Conservation (phyloP, 2,888 invertebrate genomes). For the Stomorhina lunata region DNA sequence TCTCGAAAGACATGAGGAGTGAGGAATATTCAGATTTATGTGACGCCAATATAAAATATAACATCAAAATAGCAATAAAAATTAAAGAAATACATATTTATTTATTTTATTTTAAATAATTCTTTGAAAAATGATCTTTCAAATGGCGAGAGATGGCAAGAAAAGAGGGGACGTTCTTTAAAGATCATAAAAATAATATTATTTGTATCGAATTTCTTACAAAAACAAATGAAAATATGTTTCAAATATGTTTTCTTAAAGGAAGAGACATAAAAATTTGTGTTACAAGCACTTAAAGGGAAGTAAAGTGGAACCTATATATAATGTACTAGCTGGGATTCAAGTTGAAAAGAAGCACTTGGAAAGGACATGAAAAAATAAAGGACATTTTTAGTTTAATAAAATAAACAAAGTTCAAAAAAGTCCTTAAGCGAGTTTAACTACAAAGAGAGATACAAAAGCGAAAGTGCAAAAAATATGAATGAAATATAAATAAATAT, state of each 20-base stretch:
- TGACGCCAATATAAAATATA: constrained; percentile 66
- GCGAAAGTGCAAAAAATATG: constrained; percentile 62
- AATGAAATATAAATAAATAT: constrained; percentile 57
- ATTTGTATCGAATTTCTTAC: constrained; percentile 73
- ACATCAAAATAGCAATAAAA: constrained; percentile 44
- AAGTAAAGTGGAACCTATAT: constrained; percentile 54
- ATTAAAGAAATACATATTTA: constrained; percentile 41
- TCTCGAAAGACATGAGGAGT: constrained; percentile 40
- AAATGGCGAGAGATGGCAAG: too few relatives aligned
- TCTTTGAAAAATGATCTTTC: constrained; percentile 41
- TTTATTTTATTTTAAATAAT: constrained; percentile 27
- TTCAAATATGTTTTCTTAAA: constrained; percentile 32
- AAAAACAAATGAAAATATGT: constrained; percentile 49
- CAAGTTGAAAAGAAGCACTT: constrained; percentile 22
- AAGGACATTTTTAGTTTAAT: constrained; percentile 52
- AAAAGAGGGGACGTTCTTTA: neutral
- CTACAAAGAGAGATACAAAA: neutral
- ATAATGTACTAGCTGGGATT: too few relatives aligned
- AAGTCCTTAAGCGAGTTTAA: neutral
- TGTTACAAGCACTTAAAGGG: constrained; percentile 67
- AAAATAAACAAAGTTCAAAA: constrained; percentile 33
- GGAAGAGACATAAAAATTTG: constrained; percentile 68
- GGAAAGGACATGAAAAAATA: constrained; percentile 59
- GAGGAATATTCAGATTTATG: constrained; percentile 66
- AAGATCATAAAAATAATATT: constrained; percentile 71